Base-by-base conservation (phyloP, 1,140 invertebrate species). In the Thereuonema tuberculata region DNA sequence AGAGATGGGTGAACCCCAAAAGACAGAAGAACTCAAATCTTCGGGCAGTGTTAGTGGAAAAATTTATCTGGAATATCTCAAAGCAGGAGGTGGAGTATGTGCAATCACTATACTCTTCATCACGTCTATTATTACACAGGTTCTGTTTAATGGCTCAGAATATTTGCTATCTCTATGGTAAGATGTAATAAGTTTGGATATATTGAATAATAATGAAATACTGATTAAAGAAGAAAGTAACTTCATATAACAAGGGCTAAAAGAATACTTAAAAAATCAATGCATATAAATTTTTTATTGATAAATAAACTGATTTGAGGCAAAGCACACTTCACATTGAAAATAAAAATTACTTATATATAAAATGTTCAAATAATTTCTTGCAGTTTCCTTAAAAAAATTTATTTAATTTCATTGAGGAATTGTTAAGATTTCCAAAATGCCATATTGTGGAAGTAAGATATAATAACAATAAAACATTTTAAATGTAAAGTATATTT, bases 101-200 rank as follows among this genome's bases (percentile, higher is more conserved):
- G 23, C 29, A 9, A 29, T 66, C 53, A 56, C 61, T 14, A 15
- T 60, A 12, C 21, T 66, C 1, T 21, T 66, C 17, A 23, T 66
- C 2, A 23, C 52, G 3, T 64, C 61, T 50, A 0, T 63, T 1
- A 23, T 61, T 2, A 55, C 61, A 20, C 66, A 67, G 59, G 47
- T 62, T 27, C 46, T 66, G 2, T 67, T 48, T 31, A 60, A 62
- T 29, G 63, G 61, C 1, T 60, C 65, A 0, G 66, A 67, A 37
- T 67, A 66, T 53, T 65, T 60, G 56, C 60, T 67, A 0, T 65
- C 62, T 52, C 48, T 66, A 21, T 67, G 66, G 65, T 63, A 54
- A 50, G 29, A 21, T 5, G 23, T 2, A n/a, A n/a, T n/a, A n/a
- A n/a, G 17, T 53, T 21, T 20, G 29, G 20, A 12, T 12, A 43